A percentile compares a stretch with the other conserved stretches of the same genome.
These are phyloP conservation scores for Epinotia ramella DNA, from an alignment of 2,888 invertebrate species.

Conservation along the genomic window DNA sequence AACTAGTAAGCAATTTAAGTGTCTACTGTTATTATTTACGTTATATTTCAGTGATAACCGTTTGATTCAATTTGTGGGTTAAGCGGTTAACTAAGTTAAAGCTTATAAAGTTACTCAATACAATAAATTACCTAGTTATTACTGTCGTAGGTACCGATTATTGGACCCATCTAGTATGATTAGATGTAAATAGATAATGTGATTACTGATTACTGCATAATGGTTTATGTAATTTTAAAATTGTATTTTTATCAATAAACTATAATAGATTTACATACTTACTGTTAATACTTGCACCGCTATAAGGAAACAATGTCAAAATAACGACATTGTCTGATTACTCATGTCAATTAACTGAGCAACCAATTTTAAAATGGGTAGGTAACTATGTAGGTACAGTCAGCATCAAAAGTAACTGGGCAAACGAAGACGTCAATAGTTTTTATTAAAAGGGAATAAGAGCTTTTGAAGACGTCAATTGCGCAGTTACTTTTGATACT, in stretches of 20 bases:
- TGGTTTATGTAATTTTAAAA: not conserved
- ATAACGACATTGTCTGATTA: not conserved
- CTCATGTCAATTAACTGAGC: not conserved
- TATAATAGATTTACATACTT: not conserved
- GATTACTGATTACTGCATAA: not conserved
- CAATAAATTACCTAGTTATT: not conserved
- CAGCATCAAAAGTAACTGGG: too few relatives aligned
- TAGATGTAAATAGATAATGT: not conserved
- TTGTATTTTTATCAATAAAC: not conserved
- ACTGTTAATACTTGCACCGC: not conserved
- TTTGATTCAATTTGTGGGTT: not conserved
- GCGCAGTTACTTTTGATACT: too few relatives aligned
- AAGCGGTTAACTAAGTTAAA: not conserved
- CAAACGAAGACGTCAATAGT: too few relatives aligned
- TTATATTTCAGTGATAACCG: not conserved
- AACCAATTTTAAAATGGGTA: not conserved
- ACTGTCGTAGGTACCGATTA: not conserved
- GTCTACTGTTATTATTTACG: not conserved
- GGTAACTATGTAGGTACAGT: too few relatives aligned
- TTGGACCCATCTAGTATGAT: not conserved
- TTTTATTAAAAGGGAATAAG: too few relatives aligned
- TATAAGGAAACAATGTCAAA: not conserved
- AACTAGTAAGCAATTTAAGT: not conserved
- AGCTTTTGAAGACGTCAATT: too few relatives aligned
- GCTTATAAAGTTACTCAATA: too few relatives aligned